Evolutionary conservation across 2,113 vertebrate genomes (phyloP).

Genomic region (Zosterops lateralis): DNA sequence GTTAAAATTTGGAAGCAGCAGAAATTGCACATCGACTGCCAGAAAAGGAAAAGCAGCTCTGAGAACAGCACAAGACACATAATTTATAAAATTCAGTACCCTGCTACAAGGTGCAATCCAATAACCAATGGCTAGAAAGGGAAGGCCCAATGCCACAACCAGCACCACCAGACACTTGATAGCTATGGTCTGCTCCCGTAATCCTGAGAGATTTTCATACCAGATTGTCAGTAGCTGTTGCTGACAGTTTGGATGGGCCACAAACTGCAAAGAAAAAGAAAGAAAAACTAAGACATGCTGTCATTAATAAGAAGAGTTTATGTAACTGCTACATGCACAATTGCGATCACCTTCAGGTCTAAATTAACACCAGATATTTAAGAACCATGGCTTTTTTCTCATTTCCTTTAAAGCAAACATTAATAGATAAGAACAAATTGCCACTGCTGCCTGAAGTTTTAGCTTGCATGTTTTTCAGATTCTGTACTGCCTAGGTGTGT

Average conservation of each 20-base stretch:
- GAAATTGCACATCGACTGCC: neutral
- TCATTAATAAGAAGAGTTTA: neutral
- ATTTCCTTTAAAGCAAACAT: neutral
- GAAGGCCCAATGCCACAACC: conserved; percentile 84
- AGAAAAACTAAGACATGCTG: neutral
- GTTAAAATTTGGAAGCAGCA: neutral
- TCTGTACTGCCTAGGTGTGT: neutral
- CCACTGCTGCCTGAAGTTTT: neutral
- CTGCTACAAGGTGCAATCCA: conserved; percentile 90
- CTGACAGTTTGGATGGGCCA: conserved; percentile 91
- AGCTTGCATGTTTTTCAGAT: neutral
- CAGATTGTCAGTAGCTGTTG: conserved; percentile 89
- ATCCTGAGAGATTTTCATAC: conserved; percentile 88
- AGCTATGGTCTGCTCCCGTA: conserved; percentile 83
- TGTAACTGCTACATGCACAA: neutral
- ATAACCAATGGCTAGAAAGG: conserved; percentile 85
- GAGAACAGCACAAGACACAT: neutral
- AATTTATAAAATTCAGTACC: conserved; percentile 70
- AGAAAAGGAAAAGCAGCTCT: neutral
- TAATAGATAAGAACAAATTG: neutral
- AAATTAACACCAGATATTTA: neutral
- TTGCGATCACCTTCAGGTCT: neutral
- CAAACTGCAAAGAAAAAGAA: conserved; percentile 75
- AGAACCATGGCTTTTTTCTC: neutral
- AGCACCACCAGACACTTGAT: conserved; percentile 90